Evolutionary conservation across 2,113 vertebrate genomes (phyloP).

Genomic region (Vidua macroura): DNA sequence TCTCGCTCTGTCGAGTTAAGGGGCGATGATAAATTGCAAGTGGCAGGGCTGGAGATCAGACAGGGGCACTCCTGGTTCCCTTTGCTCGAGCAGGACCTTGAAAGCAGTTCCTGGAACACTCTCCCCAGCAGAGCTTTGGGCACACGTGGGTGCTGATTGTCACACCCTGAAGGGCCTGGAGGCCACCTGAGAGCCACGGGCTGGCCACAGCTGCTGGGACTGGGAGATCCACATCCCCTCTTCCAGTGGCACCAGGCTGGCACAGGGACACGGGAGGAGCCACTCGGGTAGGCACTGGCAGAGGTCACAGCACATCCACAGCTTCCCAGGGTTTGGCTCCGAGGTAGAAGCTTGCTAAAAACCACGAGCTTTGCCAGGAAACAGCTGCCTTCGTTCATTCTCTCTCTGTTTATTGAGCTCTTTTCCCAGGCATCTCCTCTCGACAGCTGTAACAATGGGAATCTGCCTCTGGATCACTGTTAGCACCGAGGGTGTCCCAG

Average conservation of each 20-base stretch:
- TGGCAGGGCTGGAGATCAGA: background rate
- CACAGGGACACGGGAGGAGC: background rate
- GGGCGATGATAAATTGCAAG: background rate
- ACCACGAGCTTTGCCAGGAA: background rate
- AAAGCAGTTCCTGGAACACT: background rate
- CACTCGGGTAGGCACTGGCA: background rate
- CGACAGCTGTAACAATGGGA: background rate
- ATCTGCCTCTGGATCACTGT: background rate
- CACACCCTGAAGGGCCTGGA: background rate
- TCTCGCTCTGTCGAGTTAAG: background rate
- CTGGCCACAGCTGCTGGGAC: background rate
- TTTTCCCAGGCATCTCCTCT: background rate
- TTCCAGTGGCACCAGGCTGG: background rate
- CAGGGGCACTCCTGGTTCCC: background rate
- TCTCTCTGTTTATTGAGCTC: background rate
- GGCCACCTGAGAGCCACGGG: background rate
- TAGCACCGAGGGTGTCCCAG: background rate
- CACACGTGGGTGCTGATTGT: background rate
- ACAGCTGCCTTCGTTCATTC: background rate
- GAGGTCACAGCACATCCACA: background rate
- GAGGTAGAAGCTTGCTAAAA: background rate
- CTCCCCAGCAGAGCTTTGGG: background rate
- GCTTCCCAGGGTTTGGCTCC: background rate
- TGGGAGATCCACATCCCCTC: background rate
- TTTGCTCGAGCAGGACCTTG: background rate